phyloP scores from a whole-genome alignment of 2,797 vertebrate genomes.

The Chelon auratus region DNA sequence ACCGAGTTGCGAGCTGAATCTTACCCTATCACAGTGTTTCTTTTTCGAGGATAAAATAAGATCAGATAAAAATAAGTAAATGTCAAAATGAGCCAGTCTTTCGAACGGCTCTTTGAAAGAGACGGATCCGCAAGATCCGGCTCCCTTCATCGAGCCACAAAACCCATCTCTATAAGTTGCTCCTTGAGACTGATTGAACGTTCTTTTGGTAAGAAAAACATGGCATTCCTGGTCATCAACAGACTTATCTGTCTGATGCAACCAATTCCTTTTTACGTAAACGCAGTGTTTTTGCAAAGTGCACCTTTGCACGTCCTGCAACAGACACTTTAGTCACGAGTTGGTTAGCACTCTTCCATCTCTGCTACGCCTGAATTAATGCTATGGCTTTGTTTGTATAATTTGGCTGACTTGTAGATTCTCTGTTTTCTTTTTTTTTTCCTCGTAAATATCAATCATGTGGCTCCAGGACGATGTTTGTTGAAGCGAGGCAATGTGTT shows the following conservation, averaged over 20 bases:
- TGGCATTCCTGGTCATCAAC: conserved; percentile 9
- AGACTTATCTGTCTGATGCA: background rate
- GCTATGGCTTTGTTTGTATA: conserved; percentile 28
- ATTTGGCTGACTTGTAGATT: conserved; percentile 18
- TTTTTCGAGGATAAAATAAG: no score
- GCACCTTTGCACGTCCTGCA: conserved; percentile 2
- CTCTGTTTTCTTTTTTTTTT: background rate
- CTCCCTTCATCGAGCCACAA: no score
- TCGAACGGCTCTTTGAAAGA: no score
- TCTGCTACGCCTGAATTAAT: background rate
- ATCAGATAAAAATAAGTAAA: no score
- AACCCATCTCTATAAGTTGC: background rate
- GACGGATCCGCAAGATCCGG: no score
- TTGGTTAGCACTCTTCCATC: background rate
- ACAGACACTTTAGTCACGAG: background rate
- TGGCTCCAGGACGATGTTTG: conserved; percentile 42
- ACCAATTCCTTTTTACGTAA: no score
- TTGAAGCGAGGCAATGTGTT: conserved; percentile 41
- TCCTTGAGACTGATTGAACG: conserved; percentile 2
- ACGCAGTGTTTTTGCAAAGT: background rate
- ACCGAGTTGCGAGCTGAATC: no score
- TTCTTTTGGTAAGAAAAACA: conserved; percentile 2
- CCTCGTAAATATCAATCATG: conserved; percentile 6
- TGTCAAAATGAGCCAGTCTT: no score
- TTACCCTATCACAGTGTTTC: no score